A percentile compares a stretch with the other conserved stretches of the same genome.
Evolutionary conservation across 2,797 vertebrate species (phyloP).

Genomic region (Geranospiza caerulescens): DNA sequence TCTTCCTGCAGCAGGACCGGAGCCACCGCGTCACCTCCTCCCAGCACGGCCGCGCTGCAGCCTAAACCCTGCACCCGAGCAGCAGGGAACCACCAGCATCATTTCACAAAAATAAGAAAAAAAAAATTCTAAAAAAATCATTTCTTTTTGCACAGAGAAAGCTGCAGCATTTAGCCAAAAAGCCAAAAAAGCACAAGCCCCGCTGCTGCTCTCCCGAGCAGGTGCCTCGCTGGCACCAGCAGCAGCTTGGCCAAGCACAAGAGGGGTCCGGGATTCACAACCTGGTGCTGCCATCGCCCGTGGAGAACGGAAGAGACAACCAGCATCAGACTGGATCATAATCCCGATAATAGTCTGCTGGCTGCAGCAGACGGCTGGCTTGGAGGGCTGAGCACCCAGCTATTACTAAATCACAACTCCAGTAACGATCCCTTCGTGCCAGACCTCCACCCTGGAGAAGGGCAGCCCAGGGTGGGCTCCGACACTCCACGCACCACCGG

Average conservation of each 20-base stretch:
- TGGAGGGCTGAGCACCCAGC: not conserved
- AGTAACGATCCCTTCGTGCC: fast-evolving
- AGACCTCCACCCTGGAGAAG: not conserved
- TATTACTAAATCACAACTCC: fast-evolving
- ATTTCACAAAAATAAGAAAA: not conserved
- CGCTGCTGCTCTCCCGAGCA: fast-evolving
- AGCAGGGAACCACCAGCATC: too few relatives aligned
- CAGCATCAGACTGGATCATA: not conserved
- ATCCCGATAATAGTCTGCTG: fast-evolving
- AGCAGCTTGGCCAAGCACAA: fast-evolving
- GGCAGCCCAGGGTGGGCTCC: not conserved
- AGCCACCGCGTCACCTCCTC: not conserved
- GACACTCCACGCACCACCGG: fast-evolving
- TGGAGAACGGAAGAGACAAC: fast-evolving
- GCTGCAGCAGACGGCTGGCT: not conserved
- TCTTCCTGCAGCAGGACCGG: not conserved
- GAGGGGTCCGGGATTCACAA: not conserved
- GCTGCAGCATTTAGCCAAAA: not conserved
- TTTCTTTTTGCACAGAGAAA: not conserved
- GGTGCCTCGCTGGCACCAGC: not conserved
- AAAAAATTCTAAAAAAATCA: too few relatives aligned
- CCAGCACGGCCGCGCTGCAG: fast-evolving
- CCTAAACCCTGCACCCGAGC: not conserved
- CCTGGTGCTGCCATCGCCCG: not conserved
- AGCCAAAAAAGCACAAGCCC: not conserved